Percentiles rank a stretch among this genome's conserved stretches.
These are phyloP conservation scores for Hirundichthys speculiger DNA, from an alignment of 2,113 vertebrate genomes.

Conservation along the genomic window DNA sequence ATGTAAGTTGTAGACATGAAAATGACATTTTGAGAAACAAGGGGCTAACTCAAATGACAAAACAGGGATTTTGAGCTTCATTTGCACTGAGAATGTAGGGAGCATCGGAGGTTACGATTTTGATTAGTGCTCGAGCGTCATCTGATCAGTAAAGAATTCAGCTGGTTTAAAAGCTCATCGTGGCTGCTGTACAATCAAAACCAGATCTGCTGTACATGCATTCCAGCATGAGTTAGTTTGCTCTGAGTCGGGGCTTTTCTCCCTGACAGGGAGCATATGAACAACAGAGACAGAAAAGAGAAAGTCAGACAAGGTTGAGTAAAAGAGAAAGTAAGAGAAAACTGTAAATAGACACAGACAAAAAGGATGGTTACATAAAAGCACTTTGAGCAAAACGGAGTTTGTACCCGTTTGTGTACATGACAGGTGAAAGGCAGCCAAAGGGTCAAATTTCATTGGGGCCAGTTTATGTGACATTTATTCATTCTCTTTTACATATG, in stretches of 20 bases:
- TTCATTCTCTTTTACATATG: conserved; percentile 47
- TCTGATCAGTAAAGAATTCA: conserved; percentile 68
- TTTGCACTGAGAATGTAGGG: not conserved
- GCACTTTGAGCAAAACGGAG: not conserved
- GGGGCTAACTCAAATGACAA: not conserved
- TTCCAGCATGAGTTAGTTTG: conserved; percentile 57
- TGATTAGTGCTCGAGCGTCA: conserved; percentile 65
- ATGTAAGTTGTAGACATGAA: not conserved
- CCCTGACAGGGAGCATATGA: not conserved
- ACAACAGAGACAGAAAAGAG: not conserved
- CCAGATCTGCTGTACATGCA: conserved; percentile 62
- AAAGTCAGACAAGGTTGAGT: not conserved
- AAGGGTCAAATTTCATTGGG: conserved; percentile 35
- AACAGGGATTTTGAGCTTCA: not conserved
- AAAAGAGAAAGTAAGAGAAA: conserved; percentile 48
- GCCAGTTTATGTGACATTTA: conserved; percentile 24
- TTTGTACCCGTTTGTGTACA: not conserved
- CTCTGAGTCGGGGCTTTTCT: too few species aligned
- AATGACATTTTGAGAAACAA: not conserved
- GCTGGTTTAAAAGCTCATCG: conserved; percentile 52
- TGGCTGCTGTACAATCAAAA: too few species aligned
- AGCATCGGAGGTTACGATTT: conserved; percentile 55
- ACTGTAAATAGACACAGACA: not conserved
- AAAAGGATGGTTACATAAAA: not conserved
- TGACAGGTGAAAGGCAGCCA: conserved; percentile 14